phyloP scores from a whole-genome alignment of 2,888 invertebrate genomes.

The Phyllotreta striolata region DNA sequence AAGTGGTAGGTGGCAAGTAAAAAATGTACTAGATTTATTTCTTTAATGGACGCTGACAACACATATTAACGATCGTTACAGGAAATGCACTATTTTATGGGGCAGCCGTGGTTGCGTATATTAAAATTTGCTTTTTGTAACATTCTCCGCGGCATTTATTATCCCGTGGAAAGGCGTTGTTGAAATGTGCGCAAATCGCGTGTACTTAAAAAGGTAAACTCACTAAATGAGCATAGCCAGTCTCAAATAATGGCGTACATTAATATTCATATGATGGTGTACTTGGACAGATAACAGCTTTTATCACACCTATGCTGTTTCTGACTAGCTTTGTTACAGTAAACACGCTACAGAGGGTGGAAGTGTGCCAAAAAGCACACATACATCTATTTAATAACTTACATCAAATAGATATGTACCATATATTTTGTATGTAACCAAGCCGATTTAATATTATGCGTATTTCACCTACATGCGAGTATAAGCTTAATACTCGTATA shows the following conservation, averaged over 20 bases:
- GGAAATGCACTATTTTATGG: slow-evolving; percentile 20
- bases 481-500: too few relatives aligned
- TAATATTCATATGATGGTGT: slow-evolving; percentile 52
- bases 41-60: slow-evolving; percentile 7
- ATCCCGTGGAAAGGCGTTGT: slow-evolving; percentile 34
- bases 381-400: too few relatives aligned
- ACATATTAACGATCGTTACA: slow-evolving; percentile 18
- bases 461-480: too few relatives aligned
- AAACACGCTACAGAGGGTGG: slow-evolving; percentile 36
- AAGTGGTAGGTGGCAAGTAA: too few relatives aligned
- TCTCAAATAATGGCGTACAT: slow-evolving; percentile 48
- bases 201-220: slow-evolving; percentile 41
- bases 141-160: slow-evolving; percentile 30
- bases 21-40: not conserved
- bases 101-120: slow-evolving; percentile 7
- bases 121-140: slow-evolving; percentile 27
- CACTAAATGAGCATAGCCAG: slow-evolving; percentile 48
- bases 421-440: too few relatives aligned
- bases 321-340: slow-evolving; percentile 37
- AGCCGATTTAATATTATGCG: too few relatives aligned
- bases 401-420: too few relatives aligned
- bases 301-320: slow-evolving; percentile 50
- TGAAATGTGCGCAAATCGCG: slow-evolving; percentile 40
- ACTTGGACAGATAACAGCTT: slow-evolving; percentile 51
- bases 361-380: slow-evolving; percentile 33